Evolutionary conservation across 2,797 vertebrate genomes (phyloP), one percentile per base, ranked within the genome.

Genomic region (Alectoris magna): DNA sequence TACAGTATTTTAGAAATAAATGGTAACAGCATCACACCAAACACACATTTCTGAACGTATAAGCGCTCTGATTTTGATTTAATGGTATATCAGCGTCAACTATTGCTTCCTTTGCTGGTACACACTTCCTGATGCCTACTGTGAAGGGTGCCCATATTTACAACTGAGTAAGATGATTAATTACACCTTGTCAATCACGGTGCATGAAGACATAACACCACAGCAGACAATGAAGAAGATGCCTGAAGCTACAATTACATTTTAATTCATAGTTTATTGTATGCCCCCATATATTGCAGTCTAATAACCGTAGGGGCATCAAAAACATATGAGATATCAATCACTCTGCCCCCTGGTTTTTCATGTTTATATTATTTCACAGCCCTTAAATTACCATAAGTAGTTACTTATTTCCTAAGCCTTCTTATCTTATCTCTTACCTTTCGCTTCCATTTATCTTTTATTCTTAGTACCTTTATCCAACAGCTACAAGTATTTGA

Each of bases 141-240:
- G 97, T 97, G 98, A 97, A 98, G 97, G 97, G 96, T 98, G 97
- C 97, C 97, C 98, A 97, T 97, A 97, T 97, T 98, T 98, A 98
- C 97, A 97, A 97, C 96, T 96, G 98, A 98, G 98, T 97, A 98
- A 98, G 97, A 98, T 98, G 98, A 98, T 98, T 98, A 98, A 98
- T 98, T 98, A 98, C 97, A 97, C 96, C 97, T 97, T 98, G 97
- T 98, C 98, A 98, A 97, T 98, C 98, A 98, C 97, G 96, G 97
- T 97, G 96, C 97, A 98, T 98, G 98, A 98, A 98, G 98, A 98
- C 97, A 98, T 98, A 98, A 98, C 98, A 98, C 97, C 97, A 97
- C 96, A 97, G 97, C 97, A 97, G 97, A 98, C 98, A 98, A 98
- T 98, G 97, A 97, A 97, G 97, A 95, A 97, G 97, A 96, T 85